Evolutionary conservation across 2,113 vertebrate species (phyloP).

Genomic region (Podiceps cristatus): DNA sequence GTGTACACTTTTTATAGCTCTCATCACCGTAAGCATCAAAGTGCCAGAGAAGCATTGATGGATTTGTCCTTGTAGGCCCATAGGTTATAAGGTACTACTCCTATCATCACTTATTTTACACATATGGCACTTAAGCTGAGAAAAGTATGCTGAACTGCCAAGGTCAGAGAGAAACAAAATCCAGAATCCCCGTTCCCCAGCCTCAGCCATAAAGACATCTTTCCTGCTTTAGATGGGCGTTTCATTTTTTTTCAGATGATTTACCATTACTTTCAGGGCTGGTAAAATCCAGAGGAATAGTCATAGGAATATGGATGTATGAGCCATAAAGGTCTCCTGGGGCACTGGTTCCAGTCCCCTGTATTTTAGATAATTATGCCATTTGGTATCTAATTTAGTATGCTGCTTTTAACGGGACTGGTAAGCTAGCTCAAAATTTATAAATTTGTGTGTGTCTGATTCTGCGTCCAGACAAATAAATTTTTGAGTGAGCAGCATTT

Average conservation of each 20-base stretch:
- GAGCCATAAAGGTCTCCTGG: not conserved
- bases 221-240: not conserved
- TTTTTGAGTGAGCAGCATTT: not conserved
- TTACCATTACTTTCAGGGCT: not conserved
- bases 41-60: constrained; percentile 10
- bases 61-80: not conserved
- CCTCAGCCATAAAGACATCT: not conserved
- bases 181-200: not conserved
- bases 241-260: not conserved
- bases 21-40: constrained; percentile 17
- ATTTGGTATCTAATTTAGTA: not conserved
- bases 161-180: constrained; percentile 27
- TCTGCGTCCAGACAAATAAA: not conserved
- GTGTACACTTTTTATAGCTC: not conserved
- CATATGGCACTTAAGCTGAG: constrained; percentile 19
- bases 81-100: constrained; percentile 13
- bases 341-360: not conserved
- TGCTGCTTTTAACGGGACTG: not conserved
- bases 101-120: constrained; percentile 39
- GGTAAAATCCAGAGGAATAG: not conserved
- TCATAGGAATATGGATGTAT: not conserved
- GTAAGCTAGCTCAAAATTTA: not conserved
- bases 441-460: not conserved
- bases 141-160: constrained; percentile 30
- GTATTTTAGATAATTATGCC: not conserved